Percentiles rank a stretch among this genome's conserved stretches.
phyloP scores from a whole-genome alignment of 2,888 invertebrate species.

The Erannis defoliaria region DNA sequence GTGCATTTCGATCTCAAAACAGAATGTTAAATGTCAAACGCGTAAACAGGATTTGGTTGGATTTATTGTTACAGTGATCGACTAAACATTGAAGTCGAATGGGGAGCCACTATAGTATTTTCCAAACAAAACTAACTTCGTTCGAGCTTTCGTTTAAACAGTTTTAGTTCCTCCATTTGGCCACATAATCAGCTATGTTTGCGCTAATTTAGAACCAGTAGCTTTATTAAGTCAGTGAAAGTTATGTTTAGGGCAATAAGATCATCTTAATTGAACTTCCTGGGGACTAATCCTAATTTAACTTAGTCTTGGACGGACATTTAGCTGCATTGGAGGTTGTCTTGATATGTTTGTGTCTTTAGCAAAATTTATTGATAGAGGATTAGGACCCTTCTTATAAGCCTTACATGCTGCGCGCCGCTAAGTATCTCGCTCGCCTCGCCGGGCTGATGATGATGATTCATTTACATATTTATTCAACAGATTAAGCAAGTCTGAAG shows the following conservation, averaged over 20 bases:
- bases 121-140: background rate
- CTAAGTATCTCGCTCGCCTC: too few relatives aligned
- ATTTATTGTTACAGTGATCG: slow-evolving; percentile 35
- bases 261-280: slow-evolving; percentile 9
- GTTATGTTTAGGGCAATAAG: slow-evolving; percentile 13
- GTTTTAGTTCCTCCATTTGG: background rate
- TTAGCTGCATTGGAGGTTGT: too few relatives aligned
- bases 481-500: too few relatives aligned
- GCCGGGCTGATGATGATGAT: too few relatives aligned
- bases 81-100: background rate
- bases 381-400: too few relatives aligned
- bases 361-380: too few relatives aligned
- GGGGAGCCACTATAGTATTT: background rate
- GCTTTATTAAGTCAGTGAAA: slow-evolving; percentile 22
- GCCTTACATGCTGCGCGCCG: too few relatives aligned
- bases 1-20: slow-evolving; percentile 46
- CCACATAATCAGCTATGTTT: background rate
- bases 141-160: background rate
- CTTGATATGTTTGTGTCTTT: background rate
- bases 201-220: background rate
- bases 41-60: slow-evolving; percentile 45
- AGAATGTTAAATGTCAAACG: slow-evolving; percentile 46
- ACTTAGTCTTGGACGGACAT: background rate
- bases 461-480: too few relatives aligned
- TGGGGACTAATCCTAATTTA: slow-evolving; percentile 2